Percentiles rank a stretch among this genome's conserved stretches.
These are phyloP conservation scores for Pitangus sulphuratus DNA, from an alignment of 2,797 vertebrate genomes.

Conservation along the genomic window DNA sequence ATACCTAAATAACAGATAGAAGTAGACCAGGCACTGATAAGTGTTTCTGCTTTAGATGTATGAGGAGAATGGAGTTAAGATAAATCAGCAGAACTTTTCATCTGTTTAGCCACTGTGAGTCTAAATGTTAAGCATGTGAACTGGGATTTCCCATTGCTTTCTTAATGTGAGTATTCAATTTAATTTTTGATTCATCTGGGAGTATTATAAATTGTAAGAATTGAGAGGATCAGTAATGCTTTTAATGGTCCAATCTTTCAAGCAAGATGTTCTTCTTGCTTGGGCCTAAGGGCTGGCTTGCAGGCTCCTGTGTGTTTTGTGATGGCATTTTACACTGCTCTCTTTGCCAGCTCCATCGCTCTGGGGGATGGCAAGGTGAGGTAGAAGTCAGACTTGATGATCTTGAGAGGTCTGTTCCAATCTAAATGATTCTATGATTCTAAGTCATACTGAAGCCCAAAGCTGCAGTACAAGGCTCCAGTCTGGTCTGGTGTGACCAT, in stretches of 20 bases:
- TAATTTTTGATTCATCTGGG: constrained; percentile 23
- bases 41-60: neutral
- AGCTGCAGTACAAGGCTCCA: neutral
- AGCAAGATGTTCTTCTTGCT: neutral
- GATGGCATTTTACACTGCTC: neutral
- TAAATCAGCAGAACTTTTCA: neutral
- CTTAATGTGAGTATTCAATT: constrained; percentile 8
- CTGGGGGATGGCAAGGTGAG: neutral
- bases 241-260: constrained; percentile 9
- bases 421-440: neutral
- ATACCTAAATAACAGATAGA: neutral
- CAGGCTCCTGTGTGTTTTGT: neutral
- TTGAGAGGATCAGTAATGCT: neutral
- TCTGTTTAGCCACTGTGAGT: neutral
- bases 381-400: neutral
- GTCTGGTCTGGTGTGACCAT: neutral
- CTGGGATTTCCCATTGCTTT: constrained; percentile 11
- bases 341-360: neutral
- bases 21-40: neutral
- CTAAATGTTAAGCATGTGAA: neutral
- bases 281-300: neutral
- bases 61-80: neutral
- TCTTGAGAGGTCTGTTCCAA: neutral
- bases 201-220: neutral
- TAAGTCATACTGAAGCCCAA: neutral